Conservation (phyloP, 2,113 vertebrate species). For the Spilogale gracilis region DNA sequence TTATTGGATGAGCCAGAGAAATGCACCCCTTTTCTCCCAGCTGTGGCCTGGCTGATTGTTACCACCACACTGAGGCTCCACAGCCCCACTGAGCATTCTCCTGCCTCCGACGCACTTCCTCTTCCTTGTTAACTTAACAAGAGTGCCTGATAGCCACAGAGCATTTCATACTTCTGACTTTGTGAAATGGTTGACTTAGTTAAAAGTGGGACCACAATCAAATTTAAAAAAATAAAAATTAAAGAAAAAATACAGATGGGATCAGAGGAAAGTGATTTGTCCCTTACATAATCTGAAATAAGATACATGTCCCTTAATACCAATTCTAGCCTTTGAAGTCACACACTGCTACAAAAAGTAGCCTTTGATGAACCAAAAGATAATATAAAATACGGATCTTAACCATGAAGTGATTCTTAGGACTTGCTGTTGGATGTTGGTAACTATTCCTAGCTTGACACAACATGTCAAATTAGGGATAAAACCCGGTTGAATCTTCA, state of each 20-base stretch:
- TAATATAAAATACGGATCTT: neutral
- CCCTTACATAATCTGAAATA: neutral
- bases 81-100: neutral
- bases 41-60: neutral
- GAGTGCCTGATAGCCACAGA: neutral
- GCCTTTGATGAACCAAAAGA: neutral
- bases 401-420: neutral
- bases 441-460: neutral
- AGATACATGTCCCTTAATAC: neutral
- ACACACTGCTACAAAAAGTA: neutral
- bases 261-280: neutral
- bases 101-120: neutral
- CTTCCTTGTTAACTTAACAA: neutral
- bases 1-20: neutral
- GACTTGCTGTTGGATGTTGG: neutral
- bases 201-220: neutral
- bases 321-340: neutral
- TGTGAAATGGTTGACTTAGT: neutral
- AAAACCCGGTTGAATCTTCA: neutral
- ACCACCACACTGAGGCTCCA: neutral
- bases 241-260: neutral
- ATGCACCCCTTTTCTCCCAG: too few species aligned
- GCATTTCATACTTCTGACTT: neutral
- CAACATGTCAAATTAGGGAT: neutral
- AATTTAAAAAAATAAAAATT: neutral